A percentile compares a stretch with the other conserved stretches of the same genome.
Conservation (phyloP, 2,888 invertebrate genomes). For the Stramonita haemastoma region DNA sequence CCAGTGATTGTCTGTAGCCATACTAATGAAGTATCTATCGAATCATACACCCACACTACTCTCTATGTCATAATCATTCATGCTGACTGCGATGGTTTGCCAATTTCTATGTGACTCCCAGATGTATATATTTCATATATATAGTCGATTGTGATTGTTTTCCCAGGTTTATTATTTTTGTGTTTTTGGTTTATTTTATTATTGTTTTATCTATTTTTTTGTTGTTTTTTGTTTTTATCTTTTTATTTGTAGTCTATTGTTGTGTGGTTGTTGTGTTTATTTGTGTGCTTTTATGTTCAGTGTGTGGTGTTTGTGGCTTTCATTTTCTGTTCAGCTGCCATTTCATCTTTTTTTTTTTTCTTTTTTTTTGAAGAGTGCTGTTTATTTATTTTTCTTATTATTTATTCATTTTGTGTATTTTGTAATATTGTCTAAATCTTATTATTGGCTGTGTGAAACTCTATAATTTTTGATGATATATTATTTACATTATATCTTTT, state of each 20-base stretch:
- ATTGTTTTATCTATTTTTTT: too few species aligned
- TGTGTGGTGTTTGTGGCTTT: not conserved
- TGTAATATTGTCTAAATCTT: too few species aligned
- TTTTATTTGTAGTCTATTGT: not conserved
- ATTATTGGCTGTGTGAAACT: too few species aligned
- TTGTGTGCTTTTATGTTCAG: not conserved
- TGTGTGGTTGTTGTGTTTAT: not conserved
- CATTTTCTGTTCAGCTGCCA: not conserved
- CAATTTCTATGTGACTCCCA: not conserved
- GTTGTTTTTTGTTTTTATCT: not conserved
- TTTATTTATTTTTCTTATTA: too few species aligned
- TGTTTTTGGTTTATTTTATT: too few species aligned
- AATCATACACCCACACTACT: not conserved
- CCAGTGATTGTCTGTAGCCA: not conserved
- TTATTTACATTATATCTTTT: too few species aligned
- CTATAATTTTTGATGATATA: too few species aligned
- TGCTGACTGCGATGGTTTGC: not conserved
- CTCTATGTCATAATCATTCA: not conserved
- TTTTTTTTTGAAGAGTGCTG: not conserved
- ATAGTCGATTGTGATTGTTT: not conserved
- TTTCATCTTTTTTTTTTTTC: not conserved
- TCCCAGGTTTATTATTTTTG: not conserved
- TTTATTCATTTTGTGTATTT: too few species aligned
- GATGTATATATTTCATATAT: not conserved
- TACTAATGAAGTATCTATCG: slow-evolving; percentile 27